Evolutionary conservation across 2,797 vertebrate genomes (phyloP), one percentile per base, ranked within the genome.

Genomic region (Periophthalmus magnuspinnatus): DNA sequence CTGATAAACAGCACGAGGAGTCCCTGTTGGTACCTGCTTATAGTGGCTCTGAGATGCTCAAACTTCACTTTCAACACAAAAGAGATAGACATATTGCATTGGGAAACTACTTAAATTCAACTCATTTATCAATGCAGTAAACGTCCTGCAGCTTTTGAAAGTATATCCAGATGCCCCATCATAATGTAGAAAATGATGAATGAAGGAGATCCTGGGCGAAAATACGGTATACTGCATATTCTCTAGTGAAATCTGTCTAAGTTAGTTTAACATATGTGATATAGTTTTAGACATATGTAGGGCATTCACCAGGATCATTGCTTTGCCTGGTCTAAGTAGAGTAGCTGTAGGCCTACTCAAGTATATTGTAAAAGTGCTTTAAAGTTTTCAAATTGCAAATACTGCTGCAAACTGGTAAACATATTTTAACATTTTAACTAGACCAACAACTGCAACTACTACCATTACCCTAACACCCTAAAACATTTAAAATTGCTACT

Each of bases 91-190:
- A 47, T 28, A 48, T 19, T 9, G 62, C 3, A 32, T 48, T 22
- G 41, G 45, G 63, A 65, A 65, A 21, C 63, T 6, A 34, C 47
- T 52, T 50, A 33, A 50, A 50, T n/a, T n/a, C 6, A 24, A n/a
- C 63, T 65, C 63, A 65, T 65, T 65, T 17, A 50, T 65, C 63
- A 65, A 28, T 3, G 32, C 17, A 5, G 45, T n/a, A 11, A 65
- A 65, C n/a, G 22, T 50, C 62, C 10, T 5, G 19, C 8, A 50
- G 45, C 47, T 33, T 48, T 17, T n/a, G 17, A 50, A 65, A 65
- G 24, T 65, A 65, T 32, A 50, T 65, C 63, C 63, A 65, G 63
- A 50, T 33, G 63, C 63, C 63, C 41, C 47, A 45, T 28, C 28
- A 13, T 3, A 45, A 14, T 32, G 47, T 17, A 14, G 45, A n/a